Conservation (phyloP, 2,888 invertebrate species). For the Cheilosia variabilis region DNA sequence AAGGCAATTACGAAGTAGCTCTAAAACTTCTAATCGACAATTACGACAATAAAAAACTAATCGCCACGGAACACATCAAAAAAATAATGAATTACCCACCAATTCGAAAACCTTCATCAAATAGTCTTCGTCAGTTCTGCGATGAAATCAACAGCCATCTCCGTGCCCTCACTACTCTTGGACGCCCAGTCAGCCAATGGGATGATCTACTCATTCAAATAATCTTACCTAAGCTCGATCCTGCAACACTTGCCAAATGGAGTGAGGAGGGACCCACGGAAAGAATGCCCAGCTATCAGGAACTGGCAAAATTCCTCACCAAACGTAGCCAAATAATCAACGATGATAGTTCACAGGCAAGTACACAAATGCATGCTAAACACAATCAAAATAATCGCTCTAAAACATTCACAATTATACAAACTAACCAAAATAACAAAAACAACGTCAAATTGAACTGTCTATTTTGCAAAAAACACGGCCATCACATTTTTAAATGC, state of each 20-base stretch:
- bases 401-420: background rate
- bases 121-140: background rate
- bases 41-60: slow-evolving; percentile 22
- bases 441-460: too few species aligned
- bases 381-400: background rate
- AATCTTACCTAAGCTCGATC: slow-evolving; percentile 15
- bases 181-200: too few species aligned
- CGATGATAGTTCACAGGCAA: slow-evolving; percentile 35
- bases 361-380: slow-evolving; percentile 24
- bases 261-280: slow-evolving; percentile 13
- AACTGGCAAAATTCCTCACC: slow-evolving; percentile 19
- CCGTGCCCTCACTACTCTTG: slow-evolving; percentile 12
- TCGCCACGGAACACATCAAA: slow-evolving; percentile 10
- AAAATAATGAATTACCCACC: slow-evolving; percentile 22
- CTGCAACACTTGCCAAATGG: slow-evolving; percentile 22
- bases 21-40: slow-evolving; percentile 13
- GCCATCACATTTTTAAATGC: too few species aligned
- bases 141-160: slow-evolving; percentile 29
- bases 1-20: slow-evolving; percentile 25
- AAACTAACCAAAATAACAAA: too few species aligned
- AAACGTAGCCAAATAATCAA: slow-evolving; percentile 18
- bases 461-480: too few species aligned
- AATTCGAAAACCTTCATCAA: slow-evolving; percentile 12
- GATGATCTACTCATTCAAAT: slow-evolving; percentile 7
- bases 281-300: slow-evolving; percentile 39